Evolutionary conservation across 2,797 vertebrate species (phyloP).

Genomic region (Malacoraja senta): DNA sequence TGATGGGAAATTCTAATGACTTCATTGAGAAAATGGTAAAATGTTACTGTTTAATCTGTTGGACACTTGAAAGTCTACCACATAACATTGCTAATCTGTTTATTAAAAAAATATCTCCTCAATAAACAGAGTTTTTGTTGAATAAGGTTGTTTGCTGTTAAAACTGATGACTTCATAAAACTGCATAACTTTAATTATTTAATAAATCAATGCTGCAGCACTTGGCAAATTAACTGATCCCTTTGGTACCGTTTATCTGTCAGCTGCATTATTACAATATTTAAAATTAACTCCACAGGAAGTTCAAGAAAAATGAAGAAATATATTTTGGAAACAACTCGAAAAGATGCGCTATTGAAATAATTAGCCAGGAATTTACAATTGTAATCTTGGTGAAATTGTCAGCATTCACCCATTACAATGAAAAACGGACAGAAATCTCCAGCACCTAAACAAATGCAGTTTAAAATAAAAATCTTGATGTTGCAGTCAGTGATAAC

Average conservation of each 20-base stretch:
- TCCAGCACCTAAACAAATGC: too few relatives aligned
- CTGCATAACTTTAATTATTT: not conserved
- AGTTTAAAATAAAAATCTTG: too few relatives aligned
- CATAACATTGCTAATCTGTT: not conserved
- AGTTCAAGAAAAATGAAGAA: not conserved
- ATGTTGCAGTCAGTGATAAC: too few relatives aligned
- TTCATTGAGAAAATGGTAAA: not conserved
- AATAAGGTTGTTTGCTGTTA: slow-evolving; percentile 5
- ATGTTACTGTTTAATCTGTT: not conserved
- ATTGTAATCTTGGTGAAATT: too few relatives aligned
- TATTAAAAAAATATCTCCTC: not conserved
- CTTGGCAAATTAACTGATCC: not conserved
- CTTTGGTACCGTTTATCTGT: not conserved
- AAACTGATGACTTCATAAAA: not conserved
- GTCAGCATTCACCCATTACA: too few relatives aligned
- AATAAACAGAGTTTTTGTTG: not conserved
- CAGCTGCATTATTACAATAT: slow-evolving; percentile 13
- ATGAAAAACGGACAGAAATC: too few relatives aligned
- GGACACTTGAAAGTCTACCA: not conserved
- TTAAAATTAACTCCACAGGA: slow-evolving; percentile 3
- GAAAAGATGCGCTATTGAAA: not conserved
- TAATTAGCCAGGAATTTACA: not conserved
- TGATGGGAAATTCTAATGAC: not conserved
- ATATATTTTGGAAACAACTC: not conserved
- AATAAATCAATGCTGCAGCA: not conserved